These are phyloP conservation scores for Silurus asotus DNA, from an alignment of 2,113 vertebrate species.

Conservation along the genomic window DNA sequence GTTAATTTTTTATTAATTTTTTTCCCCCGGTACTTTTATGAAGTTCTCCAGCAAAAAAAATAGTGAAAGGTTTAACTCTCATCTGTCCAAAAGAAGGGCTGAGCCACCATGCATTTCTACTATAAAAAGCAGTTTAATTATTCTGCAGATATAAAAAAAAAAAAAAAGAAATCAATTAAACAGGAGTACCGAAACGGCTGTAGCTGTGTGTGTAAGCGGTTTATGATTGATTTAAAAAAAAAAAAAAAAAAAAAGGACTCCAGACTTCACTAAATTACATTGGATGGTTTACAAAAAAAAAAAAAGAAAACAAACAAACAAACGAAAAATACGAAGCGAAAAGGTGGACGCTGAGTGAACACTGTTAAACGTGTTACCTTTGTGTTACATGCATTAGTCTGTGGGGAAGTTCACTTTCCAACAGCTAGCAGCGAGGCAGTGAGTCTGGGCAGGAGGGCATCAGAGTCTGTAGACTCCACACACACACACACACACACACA, in stretches of 20 bases:
- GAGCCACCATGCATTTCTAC: conserved; percentile 75
- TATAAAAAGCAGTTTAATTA: conserved; percentile 81
- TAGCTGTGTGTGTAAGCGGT: conserved; percentile 55
- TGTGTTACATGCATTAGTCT: conserved; percentile 68
- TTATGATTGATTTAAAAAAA: conserved; percentile 17
- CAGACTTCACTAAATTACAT: conserved; percentile 64
- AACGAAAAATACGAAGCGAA: conserved; percentile 34
- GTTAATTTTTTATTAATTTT: conserved; percentile 74
- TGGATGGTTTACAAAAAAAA: conserved; percentile 55
- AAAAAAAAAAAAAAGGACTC: conserved; percentile 61
- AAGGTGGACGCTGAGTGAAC: conserved; percentile 59
- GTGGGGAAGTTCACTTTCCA: conserved; percentile 55
- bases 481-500: conserved; percentile 45
- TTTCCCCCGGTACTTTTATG: conserved; percentile 63
- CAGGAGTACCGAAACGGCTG: conserved; percentile 60
- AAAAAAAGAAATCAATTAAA: conserved; percentile 40
- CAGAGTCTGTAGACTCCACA: conserved; percentile 58
- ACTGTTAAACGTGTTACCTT: conserved; percentile 57
- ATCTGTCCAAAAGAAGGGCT: conserved; percentile 76
- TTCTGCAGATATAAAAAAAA: conserved; percentile 60
- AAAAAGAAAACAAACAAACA: no score
- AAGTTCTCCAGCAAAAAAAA: conserved; percentile 80
- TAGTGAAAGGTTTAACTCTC: conserved; percentile 69
- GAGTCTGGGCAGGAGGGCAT: conserved; percentile 62
- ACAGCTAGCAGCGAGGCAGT: conserved; percentile 71